Base-by-base conservation (phyloP, 1,140 invertebrate genomes). In the Phymastichus coffea region DNA sequence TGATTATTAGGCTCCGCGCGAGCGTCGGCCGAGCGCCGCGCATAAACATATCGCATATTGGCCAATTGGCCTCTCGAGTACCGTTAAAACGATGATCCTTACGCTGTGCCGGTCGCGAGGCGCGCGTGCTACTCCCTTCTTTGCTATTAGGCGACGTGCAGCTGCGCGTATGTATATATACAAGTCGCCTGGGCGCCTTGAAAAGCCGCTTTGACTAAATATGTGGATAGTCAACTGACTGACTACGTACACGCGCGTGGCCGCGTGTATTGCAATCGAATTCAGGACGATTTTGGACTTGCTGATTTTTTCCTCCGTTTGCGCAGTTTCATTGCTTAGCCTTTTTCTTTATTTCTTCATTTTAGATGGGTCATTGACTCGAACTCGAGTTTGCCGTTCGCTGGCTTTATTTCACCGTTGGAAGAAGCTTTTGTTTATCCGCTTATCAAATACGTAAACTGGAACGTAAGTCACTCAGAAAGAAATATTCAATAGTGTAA, bases 41-140 rank as follows among this genome's bases (percentile, higher is more conserved):
- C 20, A 25, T n/a, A 14, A 8, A 47, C 44, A 47, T 25, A 28
- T 8, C n/a, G 15, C 44, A 48, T 26, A 30, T 19, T 20, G n/a
- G 15, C 30, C 43, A 57, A 48, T 52, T 57, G 65, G 58, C 60
- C 63, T 62, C n/a, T 65, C 35, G 49, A 48, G 61, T 65, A 61
- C 66, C 66, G 66, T 67, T 67, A 67, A 57, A 63, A 57, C 28
- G 23, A n/a, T n/a, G n/a, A n/a, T n/a, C n/a, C n/a, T n/a, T n/a
- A n/a, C n/a, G n/a, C n/a, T 22, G 44, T 17, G 3, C 8, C 47
- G 47, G 30, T 48, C 14, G 30, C 44, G 30, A 19, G n/a, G 15
- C 47, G 19, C 15, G 15, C 19, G 4, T 28, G 6, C 19, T 38
- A 37, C 47, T 49, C 47, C 30, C 47, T 37, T 35, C 47, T 56